phyloP scores from a whole-genome alignment of 2,888 invertebrate species.

The Platerodrilus igneus region DNA sequence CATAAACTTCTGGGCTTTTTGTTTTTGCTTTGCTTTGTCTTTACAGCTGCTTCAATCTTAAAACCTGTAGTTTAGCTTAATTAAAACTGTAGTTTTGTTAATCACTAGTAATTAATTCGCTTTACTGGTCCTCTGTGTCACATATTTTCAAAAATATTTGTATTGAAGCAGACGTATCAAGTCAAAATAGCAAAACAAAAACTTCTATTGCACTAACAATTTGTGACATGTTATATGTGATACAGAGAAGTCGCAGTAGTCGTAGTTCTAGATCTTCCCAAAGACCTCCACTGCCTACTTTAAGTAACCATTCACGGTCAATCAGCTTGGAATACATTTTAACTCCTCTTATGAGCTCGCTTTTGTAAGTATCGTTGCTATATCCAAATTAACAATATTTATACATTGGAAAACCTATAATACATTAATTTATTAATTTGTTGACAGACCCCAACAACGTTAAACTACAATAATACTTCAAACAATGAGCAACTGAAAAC shows the following conservation, averaged over 20 bases:
- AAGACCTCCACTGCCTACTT: constrained; percentile 36
- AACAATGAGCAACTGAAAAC: constrained; percentile 31
- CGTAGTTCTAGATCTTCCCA: constrained; percentile 34
- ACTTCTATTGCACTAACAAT: constrained; percentile 6
- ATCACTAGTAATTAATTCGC: constrained; percentile 12
- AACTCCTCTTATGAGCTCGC: constrained; percentile 39
- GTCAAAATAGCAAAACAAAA: constrained; percentile 20
- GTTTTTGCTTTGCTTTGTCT: constrained; percentile 34
- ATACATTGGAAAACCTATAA: not conserved
- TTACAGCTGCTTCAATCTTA: constrained; percentile 36
- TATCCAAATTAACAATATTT: constrained; percentile 5
- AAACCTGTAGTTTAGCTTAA: constrained; percentile 21
- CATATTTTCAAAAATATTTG: constrained; percentile 22
- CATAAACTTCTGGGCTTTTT: constrained; percentile 26
- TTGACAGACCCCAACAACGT: constrained; percentile 28
- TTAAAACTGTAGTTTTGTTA: constrained; percentile 19
- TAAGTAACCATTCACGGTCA: constrained; percentile 37
- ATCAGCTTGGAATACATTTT: constrained; percentile 40
- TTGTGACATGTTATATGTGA: constrained; percentile 30
- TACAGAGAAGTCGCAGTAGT: constrained; percentile 38
- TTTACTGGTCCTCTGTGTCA: constrained; percentile 28
- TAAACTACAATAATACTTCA: constrained; percentile 15
- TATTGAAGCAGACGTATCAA: constrained; percentile 32
- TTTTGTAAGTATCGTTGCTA: constrained; percentile 32
- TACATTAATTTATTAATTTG: constrained; percentile 10